A percentile compares a stretch with the other conserved stretches of the same genome.
Conservation (phyloP, 2,797 vertebrate genomes). For the Bucorvus abyssinicus region DNA sequence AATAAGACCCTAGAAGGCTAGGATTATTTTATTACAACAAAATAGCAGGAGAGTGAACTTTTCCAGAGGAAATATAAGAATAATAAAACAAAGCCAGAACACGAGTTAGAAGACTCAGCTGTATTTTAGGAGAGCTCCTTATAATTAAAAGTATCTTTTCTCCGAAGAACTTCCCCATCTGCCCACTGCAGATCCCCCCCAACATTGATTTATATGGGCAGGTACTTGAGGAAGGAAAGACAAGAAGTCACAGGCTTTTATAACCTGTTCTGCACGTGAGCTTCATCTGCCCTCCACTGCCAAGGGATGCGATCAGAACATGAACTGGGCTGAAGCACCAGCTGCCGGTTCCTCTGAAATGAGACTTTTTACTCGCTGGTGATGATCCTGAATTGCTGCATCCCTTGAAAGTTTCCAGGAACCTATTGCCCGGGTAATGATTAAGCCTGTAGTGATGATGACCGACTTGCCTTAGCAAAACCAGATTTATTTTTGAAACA, state of each 20-base stretch:
- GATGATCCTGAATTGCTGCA: background rate
- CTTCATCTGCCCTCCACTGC: background rate
- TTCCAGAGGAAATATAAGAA: slow-evolving; percentile 34
- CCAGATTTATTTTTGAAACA: background rate
- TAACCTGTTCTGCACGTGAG: background rate
- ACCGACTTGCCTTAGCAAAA: background rate
- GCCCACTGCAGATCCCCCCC: background rate
- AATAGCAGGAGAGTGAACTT: slow-evolving; percentile 22
- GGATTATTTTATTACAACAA: slow-evolving; percentile 50
- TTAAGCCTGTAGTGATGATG: background rate
- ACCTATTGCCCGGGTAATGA: background rate
- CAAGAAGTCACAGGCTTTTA: background rate
- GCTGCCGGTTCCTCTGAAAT: background rate
- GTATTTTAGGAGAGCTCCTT: background rate
- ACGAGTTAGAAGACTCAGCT: background rate
- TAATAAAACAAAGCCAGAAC: slow-evolving; percentile 1
- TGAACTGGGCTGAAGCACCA: background rate
- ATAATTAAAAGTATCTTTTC: background rate
- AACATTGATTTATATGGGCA: rapidly evolving
- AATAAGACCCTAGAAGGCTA: slow-evolving; percentile 28
- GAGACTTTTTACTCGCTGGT: background rate
- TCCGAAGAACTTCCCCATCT: background rate
- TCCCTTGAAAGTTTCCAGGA: background rate
- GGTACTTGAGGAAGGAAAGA: background rate
- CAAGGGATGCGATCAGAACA: background rate